Conservation (phyloP, 1,140 invertebrate species). For the Macrotrachela quadricornifera region DNA sequence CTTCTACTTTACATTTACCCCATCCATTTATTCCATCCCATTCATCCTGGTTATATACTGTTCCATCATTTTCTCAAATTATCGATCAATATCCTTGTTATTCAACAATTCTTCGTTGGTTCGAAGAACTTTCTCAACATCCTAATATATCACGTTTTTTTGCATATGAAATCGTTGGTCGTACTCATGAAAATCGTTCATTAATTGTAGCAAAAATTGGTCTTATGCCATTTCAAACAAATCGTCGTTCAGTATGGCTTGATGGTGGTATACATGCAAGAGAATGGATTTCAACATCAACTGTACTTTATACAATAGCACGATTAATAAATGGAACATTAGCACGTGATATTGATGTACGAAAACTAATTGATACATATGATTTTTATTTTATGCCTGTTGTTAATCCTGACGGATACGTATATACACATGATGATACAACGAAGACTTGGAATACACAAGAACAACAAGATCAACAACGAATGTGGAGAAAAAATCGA, state of each 20-base stretch:
- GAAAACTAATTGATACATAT: not conserved
- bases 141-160: no score
- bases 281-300: conserved; percentile 24
- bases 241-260: not conserved
- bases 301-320: conserved; percentile 22
- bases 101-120: no score
- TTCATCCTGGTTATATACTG: no score
- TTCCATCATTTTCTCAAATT: no score
- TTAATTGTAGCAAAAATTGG: no score
- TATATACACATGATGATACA: not conserved
- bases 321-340: conserved; percentile 3
- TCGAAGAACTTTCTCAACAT: no score
- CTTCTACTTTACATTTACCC: no score
- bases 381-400: not conserved
- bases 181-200: no score
- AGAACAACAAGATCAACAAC: not conserved
- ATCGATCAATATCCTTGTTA: no score
- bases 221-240: no score
- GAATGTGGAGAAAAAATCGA: conserved; percentile 8
- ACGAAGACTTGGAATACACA: not conserved
- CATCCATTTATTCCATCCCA: no score
- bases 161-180: no score
- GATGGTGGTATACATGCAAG: conserved; percentile 19
- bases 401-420: not conserved
- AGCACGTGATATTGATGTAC: not conserved